Conservation (phyloP, 2,113 vertebrate genomes). For the Taxidea taxus region DNA sequence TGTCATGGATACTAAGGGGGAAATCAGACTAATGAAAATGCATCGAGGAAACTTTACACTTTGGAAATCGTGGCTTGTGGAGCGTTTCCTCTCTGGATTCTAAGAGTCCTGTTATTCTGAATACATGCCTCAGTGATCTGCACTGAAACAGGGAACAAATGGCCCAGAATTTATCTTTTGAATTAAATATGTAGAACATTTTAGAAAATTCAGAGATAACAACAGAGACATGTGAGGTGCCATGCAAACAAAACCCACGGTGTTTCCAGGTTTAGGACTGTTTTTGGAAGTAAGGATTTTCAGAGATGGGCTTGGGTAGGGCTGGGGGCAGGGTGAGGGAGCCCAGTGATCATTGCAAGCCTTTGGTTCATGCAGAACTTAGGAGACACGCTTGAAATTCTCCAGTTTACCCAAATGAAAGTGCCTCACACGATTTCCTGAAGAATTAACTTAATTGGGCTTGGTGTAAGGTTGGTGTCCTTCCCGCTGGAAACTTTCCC, state of each 20-base stretch:
- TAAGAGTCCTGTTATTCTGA: background rate
- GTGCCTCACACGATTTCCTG: slow-evolving; percentile 89
- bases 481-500: slow-evolving; percentile 90
- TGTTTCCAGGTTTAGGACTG: background rate
- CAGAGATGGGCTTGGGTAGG: rapidly evolving
- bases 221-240: rapidly evolving
- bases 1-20: slow-evolving; percentile 32
- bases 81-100: rapidly evolving
- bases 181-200: background rate
- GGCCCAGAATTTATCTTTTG: background rate
- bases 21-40: background rate
- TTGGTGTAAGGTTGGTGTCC: slow-evolving; percentile 90
- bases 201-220: background rate
- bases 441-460: slow-evolving; percentile 93
- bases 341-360: rapidly evolving
- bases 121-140: rapidly evolving
- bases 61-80: background rate
- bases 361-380: rapidly evolving
- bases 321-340: rapidly evolving
- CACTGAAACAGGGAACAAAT: background rate
- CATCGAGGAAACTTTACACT: background rate
- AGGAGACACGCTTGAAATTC: background rate
- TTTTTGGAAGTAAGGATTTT: rapidly evolving
- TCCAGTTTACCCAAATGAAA: slow-evolving; percentile 87
- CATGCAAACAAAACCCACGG: rapidly evolving